A percentile compares a stretch with the other conserved stretches of the same genome.
phyloP scores from a whole-genome alignment of 2,797 vertebrate genomes.

The Sebastes vulpes region DNA sequence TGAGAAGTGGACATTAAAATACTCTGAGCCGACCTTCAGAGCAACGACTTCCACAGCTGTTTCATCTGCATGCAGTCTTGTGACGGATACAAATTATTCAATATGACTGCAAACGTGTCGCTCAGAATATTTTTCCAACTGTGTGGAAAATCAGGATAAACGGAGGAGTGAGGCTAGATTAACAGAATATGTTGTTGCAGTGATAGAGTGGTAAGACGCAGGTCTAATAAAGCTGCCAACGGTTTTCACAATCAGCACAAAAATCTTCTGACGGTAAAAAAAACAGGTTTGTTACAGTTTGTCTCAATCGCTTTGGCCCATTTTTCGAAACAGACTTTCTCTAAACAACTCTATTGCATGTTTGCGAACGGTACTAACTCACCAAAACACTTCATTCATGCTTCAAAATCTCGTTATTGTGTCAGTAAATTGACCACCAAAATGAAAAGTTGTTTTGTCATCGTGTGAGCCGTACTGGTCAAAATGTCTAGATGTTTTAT shows the following conservation, averaged over 20 bases:
- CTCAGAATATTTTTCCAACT: background rate
- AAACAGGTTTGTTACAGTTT: background rate
- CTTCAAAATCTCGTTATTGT: background rate
- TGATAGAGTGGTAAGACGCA: background rate
- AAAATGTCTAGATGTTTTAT: background rate
- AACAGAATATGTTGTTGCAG: background rate
- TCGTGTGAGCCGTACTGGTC: background rate
- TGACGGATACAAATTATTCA: slow-evolving; percentile 16
- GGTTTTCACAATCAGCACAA: background rate
- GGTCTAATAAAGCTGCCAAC: background rate
- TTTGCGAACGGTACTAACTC: background rate
- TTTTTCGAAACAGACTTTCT: background rate
- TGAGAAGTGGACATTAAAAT: background rate
- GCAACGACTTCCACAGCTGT: slow-evolving; percentile 18
- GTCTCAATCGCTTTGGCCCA: too few relatives aligned
- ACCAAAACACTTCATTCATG: background rate
- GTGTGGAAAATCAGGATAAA: slow-evolving; percentile 3
- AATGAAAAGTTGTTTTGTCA: background rate
- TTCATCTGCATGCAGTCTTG: slow-evolving; percentile 3
- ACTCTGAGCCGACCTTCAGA: slow-evolving; percentile 45
- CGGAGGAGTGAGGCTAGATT: background rate
- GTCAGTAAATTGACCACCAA: background rate
- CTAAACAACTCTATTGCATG: background rate
- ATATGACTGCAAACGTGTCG: background rate
- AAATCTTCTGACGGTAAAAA: background rate